phyloP scores from a whole-genome alignment of 2,113 vertebrate genomes.

The Gambusia affinis region DNA sequence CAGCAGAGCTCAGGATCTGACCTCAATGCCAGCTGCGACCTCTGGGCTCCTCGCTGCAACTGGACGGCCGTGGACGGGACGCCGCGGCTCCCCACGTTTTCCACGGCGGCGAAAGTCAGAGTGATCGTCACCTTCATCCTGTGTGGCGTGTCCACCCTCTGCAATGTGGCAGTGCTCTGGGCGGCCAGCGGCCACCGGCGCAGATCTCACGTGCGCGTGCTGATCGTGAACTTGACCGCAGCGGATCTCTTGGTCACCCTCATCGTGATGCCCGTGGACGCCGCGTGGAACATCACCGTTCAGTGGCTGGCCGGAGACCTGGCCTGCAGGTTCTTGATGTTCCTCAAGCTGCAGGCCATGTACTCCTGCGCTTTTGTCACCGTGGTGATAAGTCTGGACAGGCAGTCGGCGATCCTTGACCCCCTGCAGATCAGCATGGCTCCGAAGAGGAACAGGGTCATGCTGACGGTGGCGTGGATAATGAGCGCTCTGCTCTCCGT shows the following conservation, averaged over 20 bases:
- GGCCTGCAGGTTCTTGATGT: conserved; percentile 84
- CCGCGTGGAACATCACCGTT: conserved; percentile 82
- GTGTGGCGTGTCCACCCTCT: conserved; percentile 59
- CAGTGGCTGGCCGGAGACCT: conserved; percentile 84
- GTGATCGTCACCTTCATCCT: conserved; percentile 70
- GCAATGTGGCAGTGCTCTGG: conserved; percentile 66
- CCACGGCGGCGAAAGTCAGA: conserved; percentile 66
- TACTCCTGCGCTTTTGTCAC: conserved; percentile 83
- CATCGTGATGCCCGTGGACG: conserved; percentile 85
- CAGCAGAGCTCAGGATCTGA: conserved; percentile 34
- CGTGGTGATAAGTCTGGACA: conserved; percentile 87
- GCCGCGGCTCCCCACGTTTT: conserved; percentile 64
- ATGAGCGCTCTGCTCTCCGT: conserved; percentile 79
- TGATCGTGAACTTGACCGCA: conserved; percentile 80
- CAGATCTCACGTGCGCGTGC: conserved; percentile 75
- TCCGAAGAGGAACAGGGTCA: conserved; percentile 76
- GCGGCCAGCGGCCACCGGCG: conserved; percentile 52
- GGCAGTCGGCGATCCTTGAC: conserved; percentile 79
- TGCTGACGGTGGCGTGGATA: conserved; percentile 81
- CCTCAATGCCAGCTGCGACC: conserved; percentile 55
- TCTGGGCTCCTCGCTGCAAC: conserved; percentile 34
- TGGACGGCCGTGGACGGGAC: conserved; percentile 33
- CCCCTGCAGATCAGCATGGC: conserved; percentile 79
- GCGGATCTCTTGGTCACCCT: conserved; percentile 84
- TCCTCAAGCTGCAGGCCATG: conserved; percentile 88